These are phyloP conservation scores for Corapipo altera DNA, from an alignment of 2,113 vertebrate species.

Conservation along the genomic window DNA sequence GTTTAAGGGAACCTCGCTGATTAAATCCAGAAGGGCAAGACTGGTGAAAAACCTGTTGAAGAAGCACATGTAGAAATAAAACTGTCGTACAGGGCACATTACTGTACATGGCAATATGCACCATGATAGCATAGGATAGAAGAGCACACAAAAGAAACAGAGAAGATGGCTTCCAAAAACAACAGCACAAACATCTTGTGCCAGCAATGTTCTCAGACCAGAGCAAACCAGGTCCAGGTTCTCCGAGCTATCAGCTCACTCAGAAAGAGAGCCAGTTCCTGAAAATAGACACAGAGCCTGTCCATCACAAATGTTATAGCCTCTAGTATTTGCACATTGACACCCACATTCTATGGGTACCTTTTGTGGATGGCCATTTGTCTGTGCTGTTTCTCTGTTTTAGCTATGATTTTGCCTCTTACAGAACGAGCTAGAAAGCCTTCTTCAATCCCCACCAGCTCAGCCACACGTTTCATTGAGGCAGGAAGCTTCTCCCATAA, in stretches of 20 bases:
- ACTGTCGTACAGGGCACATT: neutral
- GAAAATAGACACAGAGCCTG: neutral
- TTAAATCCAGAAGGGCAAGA: slow-evolving; percentile 91
- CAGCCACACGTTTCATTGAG: slow-evolving; percentile 94
- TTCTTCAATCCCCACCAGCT: slow-evolving; percentile 95
- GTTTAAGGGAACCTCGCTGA: slow-evolving; percentile 88
- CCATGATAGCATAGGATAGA: neutral
- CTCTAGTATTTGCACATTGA: neutral
- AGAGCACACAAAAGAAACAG: neutral
- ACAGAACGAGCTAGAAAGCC: slow-evolving; percentile 92
- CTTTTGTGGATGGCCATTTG: slow-evolving; percentile 97
- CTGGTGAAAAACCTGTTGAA: slow-evolving; percentile 92
- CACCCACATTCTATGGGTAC: slow-evolving; percentile 57
- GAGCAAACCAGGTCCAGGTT: neutral
- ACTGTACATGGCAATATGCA: neutral
- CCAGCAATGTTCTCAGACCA: neutral
- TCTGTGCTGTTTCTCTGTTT: slow-evolving; percentile 90
- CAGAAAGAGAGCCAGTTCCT: neutral
- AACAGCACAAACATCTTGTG: neutral
- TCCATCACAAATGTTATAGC: neutral
- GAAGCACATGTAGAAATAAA: neutral
- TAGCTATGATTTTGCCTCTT: slow-evolving; percentile 85
- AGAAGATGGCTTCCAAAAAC: neutral
- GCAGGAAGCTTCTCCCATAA: slow-evolving; percentile 92
- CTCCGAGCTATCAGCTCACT: neutral